Evolutionary conservation across 2,113 vertebrate species (phyloP).

Genomic region (Dromas ardeola): DNA sequence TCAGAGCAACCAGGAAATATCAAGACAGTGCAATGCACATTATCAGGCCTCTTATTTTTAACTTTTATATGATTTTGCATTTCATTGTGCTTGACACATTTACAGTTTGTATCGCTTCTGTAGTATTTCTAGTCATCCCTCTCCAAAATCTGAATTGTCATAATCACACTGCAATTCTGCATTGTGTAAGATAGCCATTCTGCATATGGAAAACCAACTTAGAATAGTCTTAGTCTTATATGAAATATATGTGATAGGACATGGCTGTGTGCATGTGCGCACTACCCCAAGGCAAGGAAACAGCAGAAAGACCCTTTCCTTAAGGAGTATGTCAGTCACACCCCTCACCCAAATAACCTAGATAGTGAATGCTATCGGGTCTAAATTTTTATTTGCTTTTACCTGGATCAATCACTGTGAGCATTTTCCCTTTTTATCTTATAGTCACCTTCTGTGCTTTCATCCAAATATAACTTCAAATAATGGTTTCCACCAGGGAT

Average conservation of each 20-base stretch:
- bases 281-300: neutral
- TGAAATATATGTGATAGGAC: neutral
- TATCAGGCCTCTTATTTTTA: neutral
- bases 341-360: neutral
- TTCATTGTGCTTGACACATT: neutral
- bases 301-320: neutral
- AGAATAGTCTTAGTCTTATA: neutral
- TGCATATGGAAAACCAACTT: neutral
- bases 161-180: neutral
- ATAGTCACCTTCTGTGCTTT: neutral
- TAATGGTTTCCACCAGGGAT: neutral
- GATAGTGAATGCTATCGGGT: neutral
- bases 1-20: neutral
- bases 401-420: neutral
- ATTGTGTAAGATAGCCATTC: neutral
- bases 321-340: neutral
- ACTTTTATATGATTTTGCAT: neutral
- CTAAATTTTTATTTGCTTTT: constrained; percentile 4
- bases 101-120: neutral
- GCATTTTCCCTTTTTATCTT: neutral
- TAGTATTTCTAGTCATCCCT: neutral
- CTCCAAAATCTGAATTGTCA: neutral
- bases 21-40: neutral
- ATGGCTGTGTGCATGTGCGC: neutral
- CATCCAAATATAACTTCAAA: constrained; percentile 11